Evolutionary conservation across 1,140 invertebrate genomes (phyloP), one percentile per base, ranked within the genome.

Genomic region (Caenorhabditis tropicalis): DNA sequence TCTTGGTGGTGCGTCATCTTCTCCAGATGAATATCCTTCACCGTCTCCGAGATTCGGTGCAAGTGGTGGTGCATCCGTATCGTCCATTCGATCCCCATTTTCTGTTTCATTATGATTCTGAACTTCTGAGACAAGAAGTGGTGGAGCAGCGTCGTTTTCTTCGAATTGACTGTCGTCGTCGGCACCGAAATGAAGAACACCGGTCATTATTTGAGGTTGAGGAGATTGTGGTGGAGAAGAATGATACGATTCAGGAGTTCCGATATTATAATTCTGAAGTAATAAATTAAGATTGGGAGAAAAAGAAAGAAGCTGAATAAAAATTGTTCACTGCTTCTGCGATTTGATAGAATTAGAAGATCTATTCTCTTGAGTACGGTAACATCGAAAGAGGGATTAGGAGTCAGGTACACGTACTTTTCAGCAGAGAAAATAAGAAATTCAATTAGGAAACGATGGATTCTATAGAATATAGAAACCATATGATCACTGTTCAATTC

Each of bases 221-320:
- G 65, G 65, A 0, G 36, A 36, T 0, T 24, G n/a, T 2, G 65
- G 19, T 15, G 36, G 65, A 46, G 58, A 36, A 10, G 65, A 74
- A 31, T 74, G 65, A 29, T 74, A 74, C 6, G 65, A 74, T 24
- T 74, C 65, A 10, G 65, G 65, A 21, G 65, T 74, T 9, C n/a
- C n/a, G n/a, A 74, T 74, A 21, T 43, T 24, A 36, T 74, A 74
- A 36, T 74, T 31, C 65, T 74, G 36, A 46, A 74, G 43, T n/a
- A 4, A n/a, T 21, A 36, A 9, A 74, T 4, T 2, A n/a, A n/a
- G 24, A 74, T 43, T 19, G 58, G 15, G 19, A 60, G 12, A 12
- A 43, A 12, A 43, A 43, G 39, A 43, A n/a, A n/a, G n/a, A 51
- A n/a, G 4, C 49, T 51, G 12, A 43, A 43, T n/a, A n/a, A n/a